Evolutionary conservation across 2,888 invertebrate species (phyloP), one percentile per base, ranked within the genome.

Genomic region (Smittia sp.): DNA sequence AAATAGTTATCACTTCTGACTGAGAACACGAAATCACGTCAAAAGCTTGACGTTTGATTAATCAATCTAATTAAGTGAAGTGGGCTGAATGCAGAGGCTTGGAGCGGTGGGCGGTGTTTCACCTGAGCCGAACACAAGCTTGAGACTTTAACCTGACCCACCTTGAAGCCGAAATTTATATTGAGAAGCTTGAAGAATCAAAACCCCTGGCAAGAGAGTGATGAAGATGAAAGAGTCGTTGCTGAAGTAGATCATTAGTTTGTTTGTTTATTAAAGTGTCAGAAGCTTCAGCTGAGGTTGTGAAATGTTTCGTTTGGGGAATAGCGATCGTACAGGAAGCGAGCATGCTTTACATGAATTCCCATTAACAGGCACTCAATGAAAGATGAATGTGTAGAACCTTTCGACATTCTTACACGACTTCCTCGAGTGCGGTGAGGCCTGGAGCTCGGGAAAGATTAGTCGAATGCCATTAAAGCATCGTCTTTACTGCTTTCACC

Each of bases 21-120:
- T 24, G 69, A 18, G 20, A 69, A 52, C 69, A 27, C 52, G 41
- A 54, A 39, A 41, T 52, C 52, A 69, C 52, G 52, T 54, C 25
- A 52, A 25, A 54, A 52, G 9, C 32, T 15, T 41, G 22, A 68
- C 4, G 18, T 20, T n/a, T 25, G n/a, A 72, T 72, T 72, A 72
- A 72, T 72, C 72, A 72, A 72, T 72, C 72, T 72, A 72, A 72
- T 72, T 72, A 72, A 72, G 62, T 20, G 18, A n/a, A n/a, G 15
- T 63, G 63, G 63, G 63, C 27, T 41, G 24, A 22, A 39, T 67
- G 67, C 24, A 39, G 41, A 27, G 25, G 13, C 13, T n/a, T 24
- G 13, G 3, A 25, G 63, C 24, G 41, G 67, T 67, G 38, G 39
- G 41, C 41, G 22, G 13, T 11, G 27, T 65, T 32, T 7, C 3